Base-by-base conservation (phyloP, 1,140 invertebrate genomes). In the Lerema accius region DNA sequence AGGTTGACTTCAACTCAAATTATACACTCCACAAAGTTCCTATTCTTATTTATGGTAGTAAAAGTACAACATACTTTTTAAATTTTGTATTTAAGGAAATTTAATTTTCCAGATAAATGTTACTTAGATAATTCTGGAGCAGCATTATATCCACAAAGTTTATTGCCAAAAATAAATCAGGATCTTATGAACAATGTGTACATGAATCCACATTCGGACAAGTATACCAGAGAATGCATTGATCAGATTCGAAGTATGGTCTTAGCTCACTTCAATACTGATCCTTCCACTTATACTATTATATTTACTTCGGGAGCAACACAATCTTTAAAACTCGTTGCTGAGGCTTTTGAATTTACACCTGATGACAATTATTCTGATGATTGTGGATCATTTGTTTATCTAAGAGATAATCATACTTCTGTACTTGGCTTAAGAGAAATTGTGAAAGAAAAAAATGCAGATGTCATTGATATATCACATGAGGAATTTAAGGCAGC, bases 231-330 rank as follows among this genome's bases (percentile, higher is more conserved):
- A 49, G 96, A 98, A 88, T 92, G 93, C 17, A 93, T 98, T 32
- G 97, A 98, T 75, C 94, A 95, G 84, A 93, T 96, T 28, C 92
- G 97, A 91, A 95, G 92, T 80, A 94, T 96, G 78, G 92, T 99
- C 66, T 89, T 99, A 14, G 91, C 95, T 32, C 94, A 96, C 84
- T 99, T 99, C 71, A 95, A 98, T 65, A 96, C 97, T 39, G 93
- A 93, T 63, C 75, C 93, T 0, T 93, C 96, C 14, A 94, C 97
- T 50, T 99, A 99, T 82, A 93, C 92, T 71, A 92, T 99, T 1
- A 94, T 99, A 69, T 99, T 99, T 74, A 99, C 98, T 37, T 95
- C 95, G 0, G 97, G 97, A 10, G 95, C 97, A 13, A 99, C 98
- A 23, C 94, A 93, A 10, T 93, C 96, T 0, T 80, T 99, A 3